Conservation (phyloP, 2,888 invertebrate genomes). For the Xiphydria camelus region DNA sequence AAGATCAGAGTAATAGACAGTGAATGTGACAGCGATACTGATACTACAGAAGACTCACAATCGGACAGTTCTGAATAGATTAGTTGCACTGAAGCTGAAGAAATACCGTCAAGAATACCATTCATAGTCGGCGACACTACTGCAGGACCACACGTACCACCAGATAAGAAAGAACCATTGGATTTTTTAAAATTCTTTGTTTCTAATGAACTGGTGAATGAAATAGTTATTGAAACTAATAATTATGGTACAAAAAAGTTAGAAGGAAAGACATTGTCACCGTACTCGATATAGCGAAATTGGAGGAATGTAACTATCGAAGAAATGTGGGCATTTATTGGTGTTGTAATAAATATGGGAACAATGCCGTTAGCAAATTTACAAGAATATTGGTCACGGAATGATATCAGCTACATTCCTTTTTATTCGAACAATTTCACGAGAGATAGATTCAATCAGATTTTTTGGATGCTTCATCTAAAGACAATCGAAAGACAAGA, state of each 20-base stretch:
- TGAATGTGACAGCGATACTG: conserved; percentile 4
- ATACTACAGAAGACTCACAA: conserved; percentile 6
- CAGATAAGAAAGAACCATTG: conserved; percentile 8
- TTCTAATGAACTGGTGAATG: conserved; percentile 2
- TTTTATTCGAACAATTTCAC: conserved; percentile 17
- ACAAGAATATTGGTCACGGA: conserved; percentile 23
- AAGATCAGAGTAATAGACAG: conserved; percentile 3
- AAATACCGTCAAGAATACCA: conserved; percentile 3
- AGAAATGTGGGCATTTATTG: conserved; percentile 25
- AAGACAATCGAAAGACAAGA: conserved; percentile 7
- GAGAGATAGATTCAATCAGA: conserved; percentile 16
- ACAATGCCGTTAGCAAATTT: conserved; percentile 16
- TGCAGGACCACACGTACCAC: conserved; percentile 3
- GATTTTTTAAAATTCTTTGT: conserved; percentile 10
- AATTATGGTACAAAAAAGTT: conserved; percentile 2
- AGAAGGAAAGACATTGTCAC: conserved; percentile 3
- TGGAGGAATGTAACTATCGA: conserved; percentile 17
- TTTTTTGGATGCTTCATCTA: conserved; percentile 24
- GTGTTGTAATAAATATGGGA: conserved; percentile 26
- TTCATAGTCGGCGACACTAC: conserved; percentile 6
- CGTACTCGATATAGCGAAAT: too few relatives aligned
- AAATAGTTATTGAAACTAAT: conserved; percentile 6
- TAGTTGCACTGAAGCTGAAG: conserved; percentile 16
- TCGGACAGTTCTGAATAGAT: conserved; percentile 18
- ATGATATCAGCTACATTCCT: conserved; percentile 11